Percentiles rank a stretch among this genome's conserved stretches.
phyloP scores from a whole-genome alignment of 2,113 vertebrate genomes.

The Trogon surrucura region DNA sequence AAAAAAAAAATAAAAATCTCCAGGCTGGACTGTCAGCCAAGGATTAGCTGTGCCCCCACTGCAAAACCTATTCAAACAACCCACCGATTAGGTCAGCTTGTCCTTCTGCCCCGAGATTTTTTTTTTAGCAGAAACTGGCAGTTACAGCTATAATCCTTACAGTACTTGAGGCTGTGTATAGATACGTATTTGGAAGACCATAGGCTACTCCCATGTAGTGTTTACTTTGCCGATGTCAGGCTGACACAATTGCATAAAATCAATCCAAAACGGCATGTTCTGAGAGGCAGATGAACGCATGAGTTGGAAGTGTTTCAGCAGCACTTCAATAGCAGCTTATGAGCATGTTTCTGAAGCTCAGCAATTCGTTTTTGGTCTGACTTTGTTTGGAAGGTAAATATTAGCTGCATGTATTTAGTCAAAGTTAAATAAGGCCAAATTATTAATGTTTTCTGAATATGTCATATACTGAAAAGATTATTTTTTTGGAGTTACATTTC shows the following conservation, averaged over 20 bases:
- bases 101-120: slow-evolving; percentile 64
- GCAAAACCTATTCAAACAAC: slow-evolving; percentile 73
- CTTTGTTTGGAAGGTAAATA: slow-evolving; percentile 12
- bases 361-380: slow-evolving; percentile 8
- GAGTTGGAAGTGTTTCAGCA: slow-evolving; percentile 48
- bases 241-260: slow-evolving; percentile 18
- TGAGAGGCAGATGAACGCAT: slow-evolving; percentile 17
- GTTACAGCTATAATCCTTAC: slow-evolving; percentile 56
- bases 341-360: slow-evolving; percentile 10
- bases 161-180: slow-evolving; percentile 10
- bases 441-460: not conserved
- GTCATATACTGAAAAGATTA: not conserved
- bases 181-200: not conserved
- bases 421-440: not conserved
- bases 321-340: slow-evolving; percentile 29
- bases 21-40: slow-evolving; percentile 66
- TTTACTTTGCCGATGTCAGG: slow-evolving; percentile 37
- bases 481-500: not conserved
- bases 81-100: slow-evolving; percentile 70
- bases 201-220: not conserved
- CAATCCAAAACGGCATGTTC: not conserved
- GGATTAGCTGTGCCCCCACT: slow-evolving; percentile 70
- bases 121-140: slow-evolving; percentile 59
- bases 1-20: slow-evolving; percentile 66
- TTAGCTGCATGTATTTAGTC: not conserved